phyloP scores from a whole-genome alignment of 1,140 invertebrate genomes.

The Caenorhabditis inopinata region DNA sequence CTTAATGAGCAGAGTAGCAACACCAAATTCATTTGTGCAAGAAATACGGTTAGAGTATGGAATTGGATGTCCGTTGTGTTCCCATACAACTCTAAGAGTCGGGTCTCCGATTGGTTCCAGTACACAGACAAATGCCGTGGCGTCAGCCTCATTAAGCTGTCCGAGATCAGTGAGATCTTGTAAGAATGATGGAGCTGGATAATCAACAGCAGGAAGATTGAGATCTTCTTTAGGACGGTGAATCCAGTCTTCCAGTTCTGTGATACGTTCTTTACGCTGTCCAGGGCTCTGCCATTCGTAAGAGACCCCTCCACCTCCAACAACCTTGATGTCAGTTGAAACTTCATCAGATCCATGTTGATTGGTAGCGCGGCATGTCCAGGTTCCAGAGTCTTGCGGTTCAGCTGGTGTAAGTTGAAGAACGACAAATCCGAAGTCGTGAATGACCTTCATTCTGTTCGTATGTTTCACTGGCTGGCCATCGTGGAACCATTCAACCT shows the following conservation, averaged over 20 bases:
- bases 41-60: constrained; percentile 81
- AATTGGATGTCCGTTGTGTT: constrained; percentile 83
- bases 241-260: constrained; percentile 62
- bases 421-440: constrained; percentile 93
- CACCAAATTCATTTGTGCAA: constrained; percentile 94
- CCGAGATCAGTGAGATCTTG: constrained; percentile 60
- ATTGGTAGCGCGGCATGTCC: constrained; percentile 84
- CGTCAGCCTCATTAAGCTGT: constrained; percentile 79
- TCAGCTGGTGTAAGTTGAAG: constrained; percentile 90
- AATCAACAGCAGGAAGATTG: constrained; percentile 54
- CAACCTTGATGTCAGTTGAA: constrained; percentile 80
- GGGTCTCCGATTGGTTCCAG: constrained; percentile 90
- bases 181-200: constrained; percentile 58
- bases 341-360: constrained; percentile 87
- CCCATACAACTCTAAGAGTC: constrained; percentile 91
- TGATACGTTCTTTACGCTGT: constrained; percentile 77
- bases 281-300: constrained; percentile 87
- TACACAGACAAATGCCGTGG: constrained; percentile 88
- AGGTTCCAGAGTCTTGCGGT: constrained; percentile 85
- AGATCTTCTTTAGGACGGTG: constrained; percentile 59
- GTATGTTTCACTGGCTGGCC: constrained; percentile 78
- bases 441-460: constrained; percentile 83
- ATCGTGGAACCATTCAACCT: constrained; percentile 94
- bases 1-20: constrained; percentile 89
- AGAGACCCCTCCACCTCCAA: constrained; percentile 81